These are phyloP conservation scores for Labia minor DNA, from an alignment of 2,888 invertebrate genomes.

Conservation along the genomic window DNA sequence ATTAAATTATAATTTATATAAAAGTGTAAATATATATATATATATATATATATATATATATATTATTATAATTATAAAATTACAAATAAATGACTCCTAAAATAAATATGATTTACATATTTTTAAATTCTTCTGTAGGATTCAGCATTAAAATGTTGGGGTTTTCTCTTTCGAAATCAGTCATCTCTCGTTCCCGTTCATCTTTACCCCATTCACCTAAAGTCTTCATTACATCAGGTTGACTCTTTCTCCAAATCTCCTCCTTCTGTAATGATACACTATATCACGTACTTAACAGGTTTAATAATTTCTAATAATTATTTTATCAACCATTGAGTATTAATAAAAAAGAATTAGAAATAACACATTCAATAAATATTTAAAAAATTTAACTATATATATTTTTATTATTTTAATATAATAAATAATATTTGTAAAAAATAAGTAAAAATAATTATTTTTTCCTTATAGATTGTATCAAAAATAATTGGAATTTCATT, in stretches of 20 bases:
- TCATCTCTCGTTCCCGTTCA: slow-evolving; percentile 57
- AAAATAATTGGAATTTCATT: too few species aligned
- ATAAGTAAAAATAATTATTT: too few species aligned
- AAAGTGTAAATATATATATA: too few species aligned
- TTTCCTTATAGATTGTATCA: too few species aligned
- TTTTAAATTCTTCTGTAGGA: slow-evolving; percentile 56
- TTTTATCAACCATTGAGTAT: neutral
- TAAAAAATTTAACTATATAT: slow-evolving; percentile 19
- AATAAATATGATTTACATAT: too few species aligned
- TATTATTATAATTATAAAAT: neutral
- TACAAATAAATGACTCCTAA: too few species aligned
- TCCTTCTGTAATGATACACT: slow-evolving; percentile 36
- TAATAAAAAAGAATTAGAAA: too few species aligned
- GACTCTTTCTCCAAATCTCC: slow-evolving; percentile 53
- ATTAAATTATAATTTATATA: too few species aligned
- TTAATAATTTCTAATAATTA: too few species aligned
- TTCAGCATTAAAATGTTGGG: slow-evolving; percentile 66
- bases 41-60: neutral
- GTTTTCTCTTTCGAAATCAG: slow-evolving; percentile 66
- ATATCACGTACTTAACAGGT: slow-evolving; percentile 9
- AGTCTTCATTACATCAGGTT: slow-evolving; percentile 59
- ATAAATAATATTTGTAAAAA: too few species aligned
- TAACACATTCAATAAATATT: slow-evolving; percentile 21
- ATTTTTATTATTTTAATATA: slow-evolving; percentile 3
- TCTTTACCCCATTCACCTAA: slow-evolving; percentile 42